These are phyloP conservation scores for Archegozetes longisetosus DNA, from an alignment of 1,140 invertebrate species.

Conservation along the genomic window DNA sequence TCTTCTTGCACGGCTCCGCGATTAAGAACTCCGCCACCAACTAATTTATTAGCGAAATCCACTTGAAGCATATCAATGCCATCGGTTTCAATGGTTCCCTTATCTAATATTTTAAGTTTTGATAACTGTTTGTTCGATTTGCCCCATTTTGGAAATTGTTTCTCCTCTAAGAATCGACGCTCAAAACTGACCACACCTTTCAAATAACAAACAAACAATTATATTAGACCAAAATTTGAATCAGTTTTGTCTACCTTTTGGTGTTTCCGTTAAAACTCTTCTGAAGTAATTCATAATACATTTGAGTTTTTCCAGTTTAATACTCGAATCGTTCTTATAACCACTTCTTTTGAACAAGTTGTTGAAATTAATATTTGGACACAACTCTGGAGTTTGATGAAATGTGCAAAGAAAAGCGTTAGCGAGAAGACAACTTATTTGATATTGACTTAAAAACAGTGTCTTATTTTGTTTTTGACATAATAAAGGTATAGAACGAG, in stretches of 20 bases:
- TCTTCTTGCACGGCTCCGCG: slow-evolving; percentile 67
- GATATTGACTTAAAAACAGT: slow-evolving; percentile 58
- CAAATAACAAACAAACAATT: too few relatives aligned
- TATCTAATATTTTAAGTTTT: slow-evolving; percentile 49
- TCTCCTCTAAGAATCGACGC: background rate
- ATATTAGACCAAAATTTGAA: too few relatives aligned
- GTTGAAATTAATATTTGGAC: too few relatives aligned
- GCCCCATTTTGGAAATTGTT: slow-evolving; percentile 49
- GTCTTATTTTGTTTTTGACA: slow-evolving; percentile 39
- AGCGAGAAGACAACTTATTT: slow-evolving; percentile 68
- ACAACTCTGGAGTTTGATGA: too few relatives aligned
- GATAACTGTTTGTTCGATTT: slow-evolving; percentile 37
- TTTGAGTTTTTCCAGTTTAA: slow-evolving; percentile 59
- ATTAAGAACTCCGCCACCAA: slow-evolving; percentile 81
- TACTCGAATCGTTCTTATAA: background rate
- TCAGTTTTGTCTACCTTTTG: too few relatives aligned
- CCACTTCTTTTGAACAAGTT: too few relatives aligned
- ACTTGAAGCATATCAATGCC: slow-evolving; percentile 62
- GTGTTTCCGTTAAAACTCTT: slow-evolving; percentile 49
- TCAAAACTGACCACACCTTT: slow-evolving; percentile 7
- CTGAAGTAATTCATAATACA: slow-evolving; percentile 76
- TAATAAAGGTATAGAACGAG: slow-evolving; percentile 58
- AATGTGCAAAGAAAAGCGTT: slow-evolving; percentile 96
- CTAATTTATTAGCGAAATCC: slow-evolving; percentile 86
- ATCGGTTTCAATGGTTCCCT: slow-evolving; percentile 68